A percentile compares a stretch with the other conserved stretches of the same genome.
Conservation (phyloP, 2,888 invertebrate species). For the Drosophila fungiperda region DNA sequence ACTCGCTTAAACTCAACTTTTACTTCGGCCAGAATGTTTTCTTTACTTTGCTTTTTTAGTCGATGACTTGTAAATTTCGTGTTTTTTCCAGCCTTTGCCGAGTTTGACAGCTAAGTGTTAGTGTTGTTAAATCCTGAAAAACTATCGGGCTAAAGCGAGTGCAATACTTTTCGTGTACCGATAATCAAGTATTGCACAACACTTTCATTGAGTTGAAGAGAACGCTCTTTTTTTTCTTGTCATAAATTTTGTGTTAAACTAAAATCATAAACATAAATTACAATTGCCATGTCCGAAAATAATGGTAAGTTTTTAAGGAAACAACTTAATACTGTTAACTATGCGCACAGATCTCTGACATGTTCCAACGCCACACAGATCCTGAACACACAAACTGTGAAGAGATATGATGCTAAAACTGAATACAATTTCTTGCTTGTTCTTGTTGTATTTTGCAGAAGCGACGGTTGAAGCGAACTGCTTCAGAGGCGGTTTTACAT, state of each 20-base stretch:
- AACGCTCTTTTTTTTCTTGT: conserved; percentile 68
- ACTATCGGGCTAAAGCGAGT: conserved; percentile 2
- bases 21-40: conserved; percentile 17
- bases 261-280: conserved; percentile 45
- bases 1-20: conserved; percentile 24
- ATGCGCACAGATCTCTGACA: too few relatives aligned
- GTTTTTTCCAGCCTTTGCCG: conserved; percentile 49
- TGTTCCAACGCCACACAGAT: neutral
- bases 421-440: conserved; percentile 37
- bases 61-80: conserved; percentile 77
- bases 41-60: conserved; percentile 33
- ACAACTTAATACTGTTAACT: neutral
- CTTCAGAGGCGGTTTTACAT: conserved; percentile 77
- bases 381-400: neutral
- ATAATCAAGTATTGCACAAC: conserved; percentile 26
- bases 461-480: conserved; percentile 84
- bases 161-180: conserved; percentile 24
- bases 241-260: conserved; percentile 42
- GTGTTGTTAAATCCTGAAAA: conserved; percentile 48
- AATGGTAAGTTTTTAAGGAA: conserved; percentile 76
- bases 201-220: conserved; percentile 53
- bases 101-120: conserved; percentile 51
- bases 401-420: conserved; percentile 13
- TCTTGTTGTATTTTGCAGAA: conserved; percentile 70
- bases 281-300: conserved; percentile 82